phyloP scores from a whole-genome alignment of 2,113 vertebrate genomes.

The Nematolebias whitei region DNA sequence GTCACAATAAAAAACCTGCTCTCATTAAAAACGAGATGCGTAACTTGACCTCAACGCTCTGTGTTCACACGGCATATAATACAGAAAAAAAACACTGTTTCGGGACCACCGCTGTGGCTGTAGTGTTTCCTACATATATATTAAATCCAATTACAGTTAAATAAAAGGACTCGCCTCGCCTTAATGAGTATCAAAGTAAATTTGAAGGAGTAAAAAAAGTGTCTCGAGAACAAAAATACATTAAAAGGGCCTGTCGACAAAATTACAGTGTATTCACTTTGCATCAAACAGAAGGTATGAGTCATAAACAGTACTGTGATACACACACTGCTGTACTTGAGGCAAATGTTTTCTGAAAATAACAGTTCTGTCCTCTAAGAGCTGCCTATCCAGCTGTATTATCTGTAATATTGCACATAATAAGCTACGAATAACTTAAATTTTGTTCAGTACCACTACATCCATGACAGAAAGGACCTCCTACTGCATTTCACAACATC shows the following conservation, averaged over 20 bases:
- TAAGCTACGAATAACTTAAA: constrained; percentile 30
- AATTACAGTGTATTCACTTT: constrained; percentile 72
- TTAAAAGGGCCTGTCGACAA: constrained; percentile 54
- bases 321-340: constrained; percentile 33
- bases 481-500: constrained; percentile 29
- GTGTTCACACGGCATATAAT: constrained; percentile 28
- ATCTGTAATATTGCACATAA: constrained; percentile 75
- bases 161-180: constrained; percentile 44
- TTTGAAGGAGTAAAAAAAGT: constrained; percentile 57
- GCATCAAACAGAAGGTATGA: constrained; percentile 40
- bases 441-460: constrained; percentile 30
- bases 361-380: constrained; percentile 27
- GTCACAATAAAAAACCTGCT: constrained; percentile 35
- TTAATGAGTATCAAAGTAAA: constrained; percentile 44
- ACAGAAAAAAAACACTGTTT: constrained; percentile 43
- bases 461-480: constrained; percentile 48
- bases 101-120: constrained; percentile 29
- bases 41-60: constrained; percentile 25
- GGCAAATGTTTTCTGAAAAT: constrained; percentile 33
- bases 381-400: constrained; percentile 35
- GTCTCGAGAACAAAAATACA: constrained; percentile 63
- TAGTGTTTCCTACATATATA: constrained; percentile 43
- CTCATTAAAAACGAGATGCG: constrained; percentile 41
- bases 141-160: constrained; percentile 41
- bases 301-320: constrained; percentile 33